Conservation (phyloP, 2,888 invertebrate genomes). For the Cryptocheilus praepositus region DNA sequence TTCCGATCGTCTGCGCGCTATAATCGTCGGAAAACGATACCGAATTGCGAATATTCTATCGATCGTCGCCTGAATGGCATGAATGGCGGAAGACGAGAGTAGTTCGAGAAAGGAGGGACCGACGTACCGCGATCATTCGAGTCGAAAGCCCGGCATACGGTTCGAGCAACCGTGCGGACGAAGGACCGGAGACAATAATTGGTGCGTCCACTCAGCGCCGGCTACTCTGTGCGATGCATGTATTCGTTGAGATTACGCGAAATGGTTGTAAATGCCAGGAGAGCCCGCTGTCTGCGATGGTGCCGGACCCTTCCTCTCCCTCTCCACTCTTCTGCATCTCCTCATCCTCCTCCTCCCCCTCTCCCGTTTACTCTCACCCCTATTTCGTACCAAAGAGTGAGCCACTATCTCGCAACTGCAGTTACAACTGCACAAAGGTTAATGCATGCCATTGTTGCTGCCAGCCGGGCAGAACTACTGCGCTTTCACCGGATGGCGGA, state of each 20-base stretch:
- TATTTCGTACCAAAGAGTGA: constrained; percentile 35
- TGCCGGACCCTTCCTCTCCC: constrained; percentile 22
- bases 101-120: constrained; percentile 1
- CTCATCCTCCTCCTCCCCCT: too few species aligned
- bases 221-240: constrained; percentile 65
- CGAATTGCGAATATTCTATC: constrained; percentile 1
- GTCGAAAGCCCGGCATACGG: constrained; percentile 4
- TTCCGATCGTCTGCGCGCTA: not conserved
- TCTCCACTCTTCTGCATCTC: too few species aligned
- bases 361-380: constrained; percentile 3
- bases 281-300: constrained; percentile 46
- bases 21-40: constrained; percentile 24
- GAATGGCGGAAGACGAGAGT: not conserved
- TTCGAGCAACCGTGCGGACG: constrained; percentile 30
- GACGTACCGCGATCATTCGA: not conserved
- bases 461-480: constrained; percentile 68
- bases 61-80: not conserved
- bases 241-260: constrained; percentile 73
- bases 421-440: constrained; percentile 74
- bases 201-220: constrained; percentile 63
- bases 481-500: constrained; percentile 56
- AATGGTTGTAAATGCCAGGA: constrained; percentile 70
- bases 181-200: constrained; percentile 60
- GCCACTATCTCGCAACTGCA: constrained; percentile 72
- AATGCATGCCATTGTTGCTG: constrained; percentile 73